Evolutionary conservation across 2,888 invertebrate species (phyloP).

Genomic region (Melanostoma mellinum): DNA sequence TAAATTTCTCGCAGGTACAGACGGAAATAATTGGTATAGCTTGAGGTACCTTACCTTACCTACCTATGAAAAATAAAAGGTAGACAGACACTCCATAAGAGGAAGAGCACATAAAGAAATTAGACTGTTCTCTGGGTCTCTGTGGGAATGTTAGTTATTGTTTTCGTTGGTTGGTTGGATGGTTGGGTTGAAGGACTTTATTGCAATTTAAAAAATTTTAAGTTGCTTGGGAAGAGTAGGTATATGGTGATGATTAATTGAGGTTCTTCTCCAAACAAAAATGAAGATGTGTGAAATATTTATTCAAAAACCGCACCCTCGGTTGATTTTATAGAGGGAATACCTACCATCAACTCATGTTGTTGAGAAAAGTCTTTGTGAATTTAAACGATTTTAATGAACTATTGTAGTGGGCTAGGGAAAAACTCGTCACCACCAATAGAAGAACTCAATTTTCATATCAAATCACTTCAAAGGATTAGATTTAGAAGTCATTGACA

Average conservation of each 20-base stretch:
- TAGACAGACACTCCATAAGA: neutral
- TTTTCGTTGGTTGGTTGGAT: constrained; percentile 14
- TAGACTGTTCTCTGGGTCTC: constrained; percentile 1
- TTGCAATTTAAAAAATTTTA: constrained; percentile 29
- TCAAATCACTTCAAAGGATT: too few species aligned
- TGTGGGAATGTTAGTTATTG: constrained; percentile 52
- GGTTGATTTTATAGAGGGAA: neutral
- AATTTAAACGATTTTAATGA: too few species aligned
- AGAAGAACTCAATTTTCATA: too few species aligned
- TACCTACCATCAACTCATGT: neutral
- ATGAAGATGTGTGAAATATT: constrained; percentile 1
- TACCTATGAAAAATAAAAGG: neutral
- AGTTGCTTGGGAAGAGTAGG: constrained; percentile 7
- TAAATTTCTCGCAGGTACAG: constrained; percentile 16
- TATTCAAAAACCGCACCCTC: constrained; percentile 3
- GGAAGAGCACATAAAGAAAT: neutral
- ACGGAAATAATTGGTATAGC: constrained; percentile 47
- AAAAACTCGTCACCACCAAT: too few species aligned
- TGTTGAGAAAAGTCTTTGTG: neutral
- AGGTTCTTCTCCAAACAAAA: neutral
- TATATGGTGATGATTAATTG: constrained; percentile 35
- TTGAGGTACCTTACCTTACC: neutral
- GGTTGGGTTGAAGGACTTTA: constrained; percentile 23
- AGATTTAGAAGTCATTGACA: too few species aligned
- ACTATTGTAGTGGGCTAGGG: too few species aligned